phyloP scores from a whole-genome alignment of 2,888 invertebrate genomes.

The Gastracanthus pulcherrimus region DNA sequence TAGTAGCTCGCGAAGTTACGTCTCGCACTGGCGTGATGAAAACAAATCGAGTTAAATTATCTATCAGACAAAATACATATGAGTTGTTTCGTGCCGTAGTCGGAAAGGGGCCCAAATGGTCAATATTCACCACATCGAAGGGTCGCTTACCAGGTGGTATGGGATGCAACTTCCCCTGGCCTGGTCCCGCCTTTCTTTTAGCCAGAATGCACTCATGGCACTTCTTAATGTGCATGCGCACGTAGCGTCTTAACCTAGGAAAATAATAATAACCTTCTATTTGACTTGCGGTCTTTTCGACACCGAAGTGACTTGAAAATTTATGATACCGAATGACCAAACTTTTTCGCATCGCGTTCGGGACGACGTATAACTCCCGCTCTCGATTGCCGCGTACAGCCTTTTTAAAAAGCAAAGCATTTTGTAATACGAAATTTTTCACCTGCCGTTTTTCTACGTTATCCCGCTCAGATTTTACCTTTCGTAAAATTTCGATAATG shows the following conservation, averaged over 20 bases:
- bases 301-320: too few relatives aligned
- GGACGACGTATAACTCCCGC: too few relatives aligned
- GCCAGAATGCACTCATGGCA: constrained; percentile 13
- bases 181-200: constrained; percentile 15
- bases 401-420: too few relatives aligned
- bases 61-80: constrained; percentile 57
- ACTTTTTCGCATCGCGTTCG: too few relatives aligned
- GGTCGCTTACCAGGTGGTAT: constrained; percentile 49
- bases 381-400: too few relatives aligned
- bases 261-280: too few relatives aligned
- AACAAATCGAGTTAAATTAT: constrained; percentile 58
- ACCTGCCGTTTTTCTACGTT: too few relatives aligned
- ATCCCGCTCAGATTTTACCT: too few relatives aligned
- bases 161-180: constrained; percentile 2
- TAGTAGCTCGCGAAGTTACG: constrained; percentile 23
- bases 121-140: constrained; percentile 58
- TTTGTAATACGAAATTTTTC: too few relatives aligned
- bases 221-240: constrained; percentile 13
- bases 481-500: too few relatives aligned
- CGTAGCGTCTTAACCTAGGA: constrained; percentile 1
- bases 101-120: constrained; percentile 60
- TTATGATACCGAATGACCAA: too few relatives aligned
- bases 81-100: constrained; percentile 47
- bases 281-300: constrained; percentile 41
- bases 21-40: constrained; percentile 47